Base-by-base conservation (phyloP, 1,140 invertebrate species). In the Notospermus geniculatus region DNA sequence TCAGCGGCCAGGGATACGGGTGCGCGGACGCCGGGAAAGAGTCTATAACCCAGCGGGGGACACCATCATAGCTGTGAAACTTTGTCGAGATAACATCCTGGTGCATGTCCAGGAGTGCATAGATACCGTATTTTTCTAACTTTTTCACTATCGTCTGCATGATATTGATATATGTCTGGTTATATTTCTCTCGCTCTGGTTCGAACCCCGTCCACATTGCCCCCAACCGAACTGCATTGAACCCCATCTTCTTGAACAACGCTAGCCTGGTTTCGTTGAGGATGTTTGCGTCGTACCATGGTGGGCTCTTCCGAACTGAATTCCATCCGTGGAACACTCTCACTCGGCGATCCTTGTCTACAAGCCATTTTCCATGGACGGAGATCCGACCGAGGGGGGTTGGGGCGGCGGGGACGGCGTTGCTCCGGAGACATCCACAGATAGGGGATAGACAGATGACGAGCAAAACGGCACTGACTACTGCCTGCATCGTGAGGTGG, bases 311-410 rank as follows among this genome's bases (percentile, higher is more conserved):
- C 29, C 55, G 25, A n/a, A 74, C 69, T 41, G 57, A 54, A 54
- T 74, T 74, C 22, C 69, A 60, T 13, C 72, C 72, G 59, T 70
- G 71, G 57, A 74, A 71, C 23, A 74, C 41, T 55, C 56, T n/a
- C 22, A 68, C 59, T 56, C 72, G 50, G 41, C 67, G 60, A 36
- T 53, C 36, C 13, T 61, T 29, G 39, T 73, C 71, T 1, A 69
- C 56, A 50, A 68, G 62, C 22, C 58, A 55, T 30, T 29, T 36
- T 36, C 32, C 32, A 36, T 15, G 32, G 32, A 36, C 32, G 32
- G 32, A 36, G 4, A 36, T 36, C 32, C 32, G 32, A 15, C 32
- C 32, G 32, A 36, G 32, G 15, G 32, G 32, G 4, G 32, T 36
- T 7, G 32, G 15, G 4, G 32, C 32, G 32, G 32, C 15, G 15